Conservation (phyloP, 2,797 vertebrate species). For the Acrossocheilus wenchowensis region DNA sequence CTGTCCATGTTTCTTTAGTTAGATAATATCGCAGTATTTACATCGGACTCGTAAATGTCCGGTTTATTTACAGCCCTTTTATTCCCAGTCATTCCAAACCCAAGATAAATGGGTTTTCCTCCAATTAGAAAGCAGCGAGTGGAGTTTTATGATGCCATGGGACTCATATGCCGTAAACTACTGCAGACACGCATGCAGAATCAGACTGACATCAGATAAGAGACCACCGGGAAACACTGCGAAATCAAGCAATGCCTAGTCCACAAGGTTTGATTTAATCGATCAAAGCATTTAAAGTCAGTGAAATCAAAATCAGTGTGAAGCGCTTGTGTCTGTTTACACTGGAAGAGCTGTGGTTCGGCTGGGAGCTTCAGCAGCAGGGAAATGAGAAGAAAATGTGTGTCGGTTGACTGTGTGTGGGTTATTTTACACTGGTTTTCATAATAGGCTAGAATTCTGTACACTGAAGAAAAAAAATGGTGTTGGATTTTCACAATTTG, state of each 20-base stretch:
- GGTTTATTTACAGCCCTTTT: conserved; percentile 64
- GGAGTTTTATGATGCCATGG: conserved; percentile 41
- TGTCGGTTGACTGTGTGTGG: no score
- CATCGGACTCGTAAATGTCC: conserved; percentile 67
- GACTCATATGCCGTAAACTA: background rate
- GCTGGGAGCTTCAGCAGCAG: no score
- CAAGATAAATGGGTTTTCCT: conserved; percentile 64
- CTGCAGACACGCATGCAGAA: background rate
- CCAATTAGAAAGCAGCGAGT: conserved; percentile 62
- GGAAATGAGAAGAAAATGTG: no score
- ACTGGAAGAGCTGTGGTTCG: background rate
- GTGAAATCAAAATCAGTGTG: no score
- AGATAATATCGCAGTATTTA: conserved; percentile 60
- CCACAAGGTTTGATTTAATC: background rate
- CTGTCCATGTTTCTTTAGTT: conserved; percentile 63
- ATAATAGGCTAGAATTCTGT: no score
- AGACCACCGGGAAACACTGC: conserved; percentile 30
- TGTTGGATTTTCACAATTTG: no score
- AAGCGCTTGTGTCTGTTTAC: background rate
- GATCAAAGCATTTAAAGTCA: background rate
- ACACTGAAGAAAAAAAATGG: no score
- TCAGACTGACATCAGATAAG: conserved; percentile 37
- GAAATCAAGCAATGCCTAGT: background rate
- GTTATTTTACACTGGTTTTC: no score
- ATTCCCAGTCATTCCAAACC: conserved; percentile 56